Conservation (phyloP, 2,888 invertebrate species). For the Gastrophysa polygoni region DNA sequence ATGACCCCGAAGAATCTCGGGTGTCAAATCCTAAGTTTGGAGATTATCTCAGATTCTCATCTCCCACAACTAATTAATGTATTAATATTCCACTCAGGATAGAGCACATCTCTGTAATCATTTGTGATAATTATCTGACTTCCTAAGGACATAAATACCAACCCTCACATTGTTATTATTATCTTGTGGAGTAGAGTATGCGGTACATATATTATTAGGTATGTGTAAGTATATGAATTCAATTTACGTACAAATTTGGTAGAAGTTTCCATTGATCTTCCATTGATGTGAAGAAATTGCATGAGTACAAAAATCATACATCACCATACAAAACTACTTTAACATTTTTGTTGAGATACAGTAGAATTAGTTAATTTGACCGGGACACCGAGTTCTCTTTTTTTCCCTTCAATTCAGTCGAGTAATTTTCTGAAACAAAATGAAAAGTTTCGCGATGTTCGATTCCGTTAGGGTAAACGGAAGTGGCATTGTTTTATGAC, state of each 20-base stretch:
- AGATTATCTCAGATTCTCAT: conserved; percentile 11
- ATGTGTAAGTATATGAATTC: not conserved
- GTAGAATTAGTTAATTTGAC: too few species aligned
- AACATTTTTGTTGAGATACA: too few species aligned
- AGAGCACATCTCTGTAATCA: conserved; percentile 29
- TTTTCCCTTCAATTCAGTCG: too few species aligned
- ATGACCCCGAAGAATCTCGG: not conserved
- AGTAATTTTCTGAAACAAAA: too few species aligned
- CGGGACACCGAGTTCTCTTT: too few species aligned
- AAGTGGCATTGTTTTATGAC: too few species aligned
- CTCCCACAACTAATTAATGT: conserved; percentile 25
- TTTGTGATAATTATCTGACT: conserved; percentile 34
- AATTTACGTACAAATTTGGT: not conserved
- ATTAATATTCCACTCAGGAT: conserved; percentile 34
- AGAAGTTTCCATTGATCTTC: not conserved
- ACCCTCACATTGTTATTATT: conserved; percentile 30
- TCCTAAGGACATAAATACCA: conserved; percentile 29
- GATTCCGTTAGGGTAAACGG: too few species aligned
- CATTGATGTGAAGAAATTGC: too few species aligned
- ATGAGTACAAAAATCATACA: too few species aligned
- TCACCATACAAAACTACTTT: too few species aligned
- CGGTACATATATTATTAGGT: not conserved
- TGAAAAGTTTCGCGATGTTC: too few species aligned
- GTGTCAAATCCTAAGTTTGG: not conserved
- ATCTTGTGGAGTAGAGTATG: conserved; percentile 17